Evolutionary conservation across 2,113 vertebrate genomes (phyloP).

Genomic region (Neotragus moschatus): DNA sequence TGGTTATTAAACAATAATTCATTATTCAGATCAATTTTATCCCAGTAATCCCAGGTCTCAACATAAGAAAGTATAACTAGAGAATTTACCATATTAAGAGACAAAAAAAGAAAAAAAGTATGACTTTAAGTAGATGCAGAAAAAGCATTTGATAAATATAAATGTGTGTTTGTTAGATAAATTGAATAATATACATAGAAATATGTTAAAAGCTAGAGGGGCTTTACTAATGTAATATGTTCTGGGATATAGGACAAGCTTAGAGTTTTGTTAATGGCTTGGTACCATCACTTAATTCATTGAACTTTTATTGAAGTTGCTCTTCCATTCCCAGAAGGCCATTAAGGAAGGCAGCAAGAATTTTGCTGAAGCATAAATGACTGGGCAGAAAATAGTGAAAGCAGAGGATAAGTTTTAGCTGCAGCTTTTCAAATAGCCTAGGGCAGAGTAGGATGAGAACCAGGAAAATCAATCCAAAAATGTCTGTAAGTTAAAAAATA

Average conservation of each 20-base stretch:
- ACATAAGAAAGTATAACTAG: neutral
- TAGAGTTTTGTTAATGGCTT: constrained; percentile 19
- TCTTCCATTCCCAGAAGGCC: neutral
- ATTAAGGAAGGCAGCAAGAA: constrained; percentile 19
- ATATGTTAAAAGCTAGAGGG: neutral
- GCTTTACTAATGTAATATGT: neutral
- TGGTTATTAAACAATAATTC: neutral
- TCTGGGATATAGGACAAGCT: neutral
- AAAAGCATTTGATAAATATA: neutral
- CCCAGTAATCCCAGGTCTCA: neutral
- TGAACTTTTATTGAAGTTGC: constrained; percentile 17
- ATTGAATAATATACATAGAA: neutral
- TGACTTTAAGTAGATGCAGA: neutral
- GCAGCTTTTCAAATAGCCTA: neutral
- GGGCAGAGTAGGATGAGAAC: neutral
- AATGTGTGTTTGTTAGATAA: neutral
- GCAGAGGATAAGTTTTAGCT: neutral
- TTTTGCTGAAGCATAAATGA: constrained; percentile 34
- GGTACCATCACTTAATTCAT: neutral
- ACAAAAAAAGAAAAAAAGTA: neutral
- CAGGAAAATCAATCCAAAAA: neutral
- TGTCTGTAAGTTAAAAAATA: neutral
- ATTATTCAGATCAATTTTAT: neutral
- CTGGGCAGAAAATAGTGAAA: constrained; percentile 26
- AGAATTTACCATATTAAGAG: neutral